A percentile compares a stretch with the other conserved stretches of the same genome.
These are phyloP conservation scores for Trissolcus basalis DNA, from an alignment of 1,140 invertebrate species.

Conservation along the genomic window DNA sequence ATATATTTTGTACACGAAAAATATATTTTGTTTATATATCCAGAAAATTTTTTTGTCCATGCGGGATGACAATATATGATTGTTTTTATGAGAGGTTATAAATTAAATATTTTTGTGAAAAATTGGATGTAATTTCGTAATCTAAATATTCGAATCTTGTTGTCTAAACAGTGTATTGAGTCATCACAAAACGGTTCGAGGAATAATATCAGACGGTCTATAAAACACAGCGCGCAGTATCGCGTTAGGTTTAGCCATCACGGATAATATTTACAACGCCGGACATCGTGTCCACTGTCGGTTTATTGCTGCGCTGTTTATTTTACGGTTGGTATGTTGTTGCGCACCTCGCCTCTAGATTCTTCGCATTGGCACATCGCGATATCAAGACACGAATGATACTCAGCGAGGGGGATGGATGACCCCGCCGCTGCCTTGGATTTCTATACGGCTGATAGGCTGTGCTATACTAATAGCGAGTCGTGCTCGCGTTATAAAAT, in stretches of 20 bases:
- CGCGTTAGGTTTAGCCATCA: slow-evolving; percentile 62
- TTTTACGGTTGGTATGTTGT: slow-evolving; percentile 68
- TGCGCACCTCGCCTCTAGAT: slow-evolving; percentile 48
- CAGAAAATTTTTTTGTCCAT: too few relatives aligned
- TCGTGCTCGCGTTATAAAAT: slow-evolving; percentile 60
- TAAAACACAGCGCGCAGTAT: slow-evolving; percentile 67
- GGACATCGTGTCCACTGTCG: slow-evolving; percentile 68
- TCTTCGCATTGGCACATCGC: slow-evolving; percentile 53
- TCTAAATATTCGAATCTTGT: too few relatives aligned
- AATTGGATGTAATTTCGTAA: too few relatives aligned
- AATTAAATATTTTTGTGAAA: too few relatives aligned
- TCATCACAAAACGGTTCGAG: slow-evolving; percentile 69
- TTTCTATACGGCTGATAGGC: slow-evolving; percentile 56
- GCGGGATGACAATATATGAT: too few relatives aligned
- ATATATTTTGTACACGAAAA: too few relatives aligned
- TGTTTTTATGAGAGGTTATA: too few relatives aligned
- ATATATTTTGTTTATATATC: too few relatives aligned
- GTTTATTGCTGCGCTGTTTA: slow-evolving; percentile 73
- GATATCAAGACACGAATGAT: slow-evolving; percentile 58
- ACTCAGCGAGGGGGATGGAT: slow-evolving; percentile 53
- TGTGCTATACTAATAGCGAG: slow-evolving; percentile 56
- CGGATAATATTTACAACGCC: slow-evolving; percentile 70
- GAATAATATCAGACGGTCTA: slow-evolving; percentile 69
- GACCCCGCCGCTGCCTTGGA: slow-evolving; percentile 48
- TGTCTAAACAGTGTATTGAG: too few relatives aligned